Conservation (phyloP, 2,888 invertebrate species). For the Saturnia pavonia region DNA sequence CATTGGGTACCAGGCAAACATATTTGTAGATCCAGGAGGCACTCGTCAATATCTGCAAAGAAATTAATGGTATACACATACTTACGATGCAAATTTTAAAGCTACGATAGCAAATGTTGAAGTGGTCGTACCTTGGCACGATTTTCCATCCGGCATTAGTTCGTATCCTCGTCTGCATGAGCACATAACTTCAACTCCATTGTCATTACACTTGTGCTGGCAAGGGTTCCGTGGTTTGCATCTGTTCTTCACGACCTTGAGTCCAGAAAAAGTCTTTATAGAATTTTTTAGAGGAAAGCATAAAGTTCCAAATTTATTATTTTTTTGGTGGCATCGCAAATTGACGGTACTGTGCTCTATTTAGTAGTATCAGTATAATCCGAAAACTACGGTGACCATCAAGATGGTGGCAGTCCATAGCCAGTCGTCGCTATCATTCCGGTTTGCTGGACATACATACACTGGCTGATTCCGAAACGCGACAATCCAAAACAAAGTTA, state of each 20-base stretch:
- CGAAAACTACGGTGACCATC: too few relatives aligned
- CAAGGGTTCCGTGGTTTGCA: conserved; percentile 86
- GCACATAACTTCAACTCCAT: conserved; percentile 85
- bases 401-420: too few relatives aligned
- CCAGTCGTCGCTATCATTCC: too few relatives aligned
- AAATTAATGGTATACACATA: not conserved
- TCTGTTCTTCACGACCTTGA: conserved; percentile 68
- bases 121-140: conserved; percentile 81
- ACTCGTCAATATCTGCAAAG: conserved; percentile 89
- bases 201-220: conserved; percentile 88
- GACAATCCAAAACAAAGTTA: too few relatives aligned
- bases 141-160: conserved; percentile 84
- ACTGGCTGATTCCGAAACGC: too few relatives aligned
- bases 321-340: too few relatives aligned
- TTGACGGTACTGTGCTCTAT: too few relatives aligned
- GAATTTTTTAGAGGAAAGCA: not conserved
- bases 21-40: conserved; percentile 79
- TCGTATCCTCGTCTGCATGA: conserved; percentile 87
- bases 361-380: too few relatives aligned
- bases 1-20: conserved; percentile 84
- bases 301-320: not conserved
- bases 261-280: conserved; percentile 25
- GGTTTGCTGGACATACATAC: too few relatives aligned
- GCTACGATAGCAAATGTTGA: not conserved
- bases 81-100: not conserved